Percentiles rank a stretch among this genome's conserved stretches.
phyloP scores from a whole-genome alignment of 2,113 vertebrate genomes.

The Paedocypris sp. region DNA sequence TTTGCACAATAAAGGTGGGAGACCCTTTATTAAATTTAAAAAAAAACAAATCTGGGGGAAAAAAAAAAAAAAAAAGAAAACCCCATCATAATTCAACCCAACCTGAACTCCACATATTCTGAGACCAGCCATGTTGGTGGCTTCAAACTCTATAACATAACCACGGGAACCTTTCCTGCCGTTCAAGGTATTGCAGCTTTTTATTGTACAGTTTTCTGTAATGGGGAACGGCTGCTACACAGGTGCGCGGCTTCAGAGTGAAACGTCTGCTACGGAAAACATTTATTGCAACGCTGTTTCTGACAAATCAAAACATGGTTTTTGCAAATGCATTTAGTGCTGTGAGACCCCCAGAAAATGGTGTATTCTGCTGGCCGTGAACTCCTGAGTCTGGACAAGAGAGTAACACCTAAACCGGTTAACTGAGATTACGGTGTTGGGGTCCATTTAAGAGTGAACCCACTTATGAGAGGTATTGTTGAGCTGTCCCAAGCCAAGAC shows the following conservation, averaged over 20 bases:
- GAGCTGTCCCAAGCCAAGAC: background rate
- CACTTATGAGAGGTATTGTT: conserved; percentile 5
- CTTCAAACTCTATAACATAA: too few relatives aligned
- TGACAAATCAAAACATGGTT: background rate
- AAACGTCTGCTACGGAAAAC: conserved; percentile 10
- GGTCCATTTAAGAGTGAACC: background rate
- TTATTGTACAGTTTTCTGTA: background rate
- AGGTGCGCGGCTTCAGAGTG: conserved; percentile 9
- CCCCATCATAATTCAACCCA: background rate
- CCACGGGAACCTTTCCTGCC: too few relatives aligned
- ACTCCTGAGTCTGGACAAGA: conserved; percentile 8
- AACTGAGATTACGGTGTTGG: conserved; percentile 5
- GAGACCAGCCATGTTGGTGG: background rate
- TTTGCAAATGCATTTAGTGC: background rate
- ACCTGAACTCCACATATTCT: background rate
- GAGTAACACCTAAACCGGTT: background rate
- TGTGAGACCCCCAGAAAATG: background rate
- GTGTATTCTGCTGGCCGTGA: background rate
- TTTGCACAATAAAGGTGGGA: background rate
- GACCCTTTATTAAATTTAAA: background rate
- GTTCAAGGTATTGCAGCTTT: background rate
- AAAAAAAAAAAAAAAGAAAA: background rate
- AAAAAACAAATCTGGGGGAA: background rate
- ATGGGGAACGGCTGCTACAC: conserved; percentile 5
- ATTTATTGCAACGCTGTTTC: conserved; percentile 14